Percentiles rank a stretch among this genome's conserved stretches.
Conservation (phyloP, 2,888 invertebrate species). For the Apamea crenata region DNA sequence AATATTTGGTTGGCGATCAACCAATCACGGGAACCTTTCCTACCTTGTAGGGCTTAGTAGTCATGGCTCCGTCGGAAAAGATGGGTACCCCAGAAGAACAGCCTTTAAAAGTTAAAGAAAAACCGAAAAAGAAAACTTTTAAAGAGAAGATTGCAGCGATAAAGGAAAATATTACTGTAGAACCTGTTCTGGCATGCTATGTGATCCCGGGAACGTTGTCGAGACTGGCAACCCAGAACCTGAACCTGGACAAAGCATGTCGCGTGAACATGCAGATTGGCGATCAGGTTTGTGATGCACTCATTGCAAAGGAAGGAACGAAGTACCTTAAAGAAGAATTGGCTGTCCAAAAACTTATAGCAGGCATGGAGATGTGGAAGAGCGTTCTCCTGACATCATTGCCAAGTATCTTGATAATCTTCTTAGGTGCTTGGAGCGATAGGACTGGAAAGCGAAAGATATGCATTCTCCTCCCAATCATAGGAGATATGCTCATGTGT, state of each 20-base stretch:
- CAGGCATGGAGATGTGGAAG: slow-evolving; percentile 89
- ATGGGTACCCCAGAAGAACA: slow-evolving; percentile 80
- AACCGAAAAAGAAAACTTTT: slow-evolving; percentile 77
- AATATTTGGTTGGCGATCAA: slow-evolving; percentile 71
- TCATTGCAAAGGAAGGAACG: slow-evolving; percentile 92
- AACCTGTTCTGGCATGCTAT: slow-evolving; percentile 92
- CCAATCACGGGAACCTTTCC: slow-evolving; percentile 42
- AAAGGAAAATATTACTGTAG: slow-evolving; percentile 91
- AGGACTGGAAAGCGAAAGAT: slow-evolving; percentile 89
- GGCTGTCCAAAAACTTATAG: slow-evolving; percentile 90
- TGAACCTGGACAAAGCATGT: slow-evolving; percentile 96
- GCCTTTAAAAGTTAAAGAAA: slow-evolving; percentile 75
- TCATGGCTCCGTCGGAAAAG: slow-evolving; percentile 52
- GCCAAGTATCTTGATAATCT: slow-evolving; percentile 89
- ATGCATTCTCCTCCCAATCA: slow-evolving; percentile 89
- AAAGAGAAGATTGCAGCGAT: slow-evolving; percentile 86
- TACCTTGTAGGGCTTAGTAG: slow-evolving; percentile 58
- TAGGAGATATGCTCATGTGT: slow-evolving; percentile 88
- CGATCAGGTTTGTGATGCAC: slow-evolving; percentile 93
- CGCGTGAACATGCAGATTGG: slow-evolving; percentile 94
- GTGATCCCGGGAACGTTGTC: slow-evolving; percentile 92
- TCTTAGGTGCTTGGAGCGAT: slow-evolving; percentile 92
- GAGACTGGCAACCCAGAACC: slow-evolving; percentile 94
- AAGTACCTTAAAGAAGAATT: slow-evolving; percentile 91
- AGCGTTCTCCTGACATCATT: slow-evolving; percentile 88